Evolutionary conservation across 2,888 invertebrate species (phyloP).

Genomic region (Dendrolimus houi): DNA sequence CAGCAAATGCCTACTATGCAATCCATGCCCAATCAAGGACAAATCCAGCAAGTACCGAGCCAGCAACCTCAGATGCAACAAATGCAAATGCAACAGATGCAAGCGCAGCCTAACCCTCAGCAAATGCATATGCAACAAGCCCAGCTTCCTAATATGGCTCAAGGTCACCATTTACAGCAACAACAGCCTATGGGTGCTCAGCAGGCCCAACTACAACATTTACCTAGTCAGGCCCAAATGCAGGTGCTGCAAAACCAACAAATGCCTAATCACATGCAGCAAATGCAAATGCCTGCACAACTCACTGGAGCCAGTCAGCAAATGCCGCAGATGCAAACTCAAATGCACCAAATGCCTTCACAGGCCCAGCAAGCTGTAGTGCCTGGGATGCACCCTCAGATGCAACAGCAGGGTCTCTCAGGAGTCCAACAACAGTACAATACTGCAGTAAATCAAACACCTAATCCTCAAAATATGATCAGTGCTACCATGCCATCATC

Average conservation of each 20-base stretch:
- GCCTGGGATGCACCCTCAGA: slow-evolving; percentile 68
- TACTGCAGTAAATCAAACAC: slow-evolving; percentile 67
- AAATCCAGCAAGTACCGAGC: slow-evolving; percentile 60
- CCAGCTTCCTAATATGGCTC: slow-evolving; percentile 66
- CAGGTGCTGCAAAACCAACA: slow-evolving; percentile 74
- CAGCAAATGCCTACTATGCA: slow-evolving; percentile 72
- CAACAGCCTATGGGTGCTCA: slow-evolving; percentile 64
- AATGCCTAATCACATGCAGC: slow-evolving; percentile 73
- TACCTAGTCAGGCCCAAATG: slow-evolving; percentile 69
- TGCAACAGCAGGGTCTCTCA: slow-evolving; percentile 65
- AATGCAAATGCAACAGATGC: slow-evolving; percentile 72
- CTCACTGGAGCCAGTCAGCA: slow-evolving; percentile 61
- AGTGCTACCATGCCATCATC: slow-evolving; percentile 60
- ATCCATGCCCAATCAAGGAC: slow-evolving; percentile 62
- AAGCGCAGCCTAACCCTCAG: slow-evolving; percentile 61
- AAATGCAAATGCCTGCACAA: slow-evolving; percentile 68
- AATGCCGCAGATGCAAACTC: slow-evolving; percentile 70
- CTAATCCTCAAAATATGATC: slow-evolving; percentile 63
- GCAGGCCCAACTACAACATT: slow-evolving; percentile 68
- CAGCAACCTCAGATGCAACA: slow-evolving; percentile 72
- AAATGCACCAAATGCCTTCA: slow-evolving; percentile 67
- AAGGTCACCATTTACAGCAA: slow-evolving; percentile 60
- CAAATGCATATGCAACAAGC: slow-evolving; percentile 72
- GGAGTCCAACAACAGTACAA: slow-evolving; percentile 72
- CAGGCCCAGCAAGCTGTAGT: slow-evolving; percentile 71